phyloP scores from a whole-genome alignment of 1,140 invertebrate species.

The Capitella teleta region DNA sequence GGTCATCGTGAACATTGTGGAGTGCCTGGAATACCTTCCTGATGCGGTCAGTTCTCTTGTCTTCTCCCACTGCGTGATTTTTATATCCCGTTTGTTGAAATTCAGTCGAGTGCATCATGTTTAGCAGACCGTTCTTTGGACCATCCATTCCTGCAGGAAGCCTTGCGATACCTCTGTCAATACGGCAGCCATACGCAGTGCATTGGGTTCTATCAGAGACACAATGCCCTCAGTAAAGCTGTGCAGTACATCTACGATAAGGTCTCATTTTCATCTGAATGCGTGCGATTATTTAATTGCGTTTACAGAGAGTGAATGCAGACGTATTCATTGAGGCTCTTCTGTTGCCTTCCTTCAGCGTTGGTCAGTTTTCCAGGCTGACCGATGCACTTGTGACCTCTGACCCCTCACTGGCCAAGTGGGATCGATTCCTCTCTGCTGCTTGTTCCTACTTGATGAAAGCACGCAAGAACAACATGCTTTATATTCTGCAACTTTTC shows the following conservation, averaged over 20 bases:
- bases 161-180: constrained; percentile 36
- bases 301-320: constrained; percentile 24
- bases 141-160: constrained; percentile 34
- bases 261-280: constrained; percentile 14
- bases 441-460: constrained; percentile 38
- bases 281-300: not conserved
- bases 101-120: too few relatives aligned
- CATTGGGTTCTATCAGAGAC: constrained; percentile 33
- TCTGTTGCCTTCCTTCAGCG: constrained; percentile 32
- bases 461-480: constrained; percentile 27
- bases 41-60: too few relatives aligned
- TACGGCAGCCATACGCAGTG: constrained; percentile 35
- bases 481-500: constrained; percentile 40
- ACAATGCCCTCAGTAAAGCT: constrained; percentile 39
- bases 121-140: too few relatives aligned
- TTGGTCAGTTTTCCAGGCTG: constrained; percentile 30
- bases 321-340: constrained; percentile 41
- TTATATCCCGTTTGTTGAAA: too few relatives aligned
- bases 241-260: constrained; percentile 35
- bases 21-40: not conserved
- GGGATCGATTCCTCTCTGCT: constrained; percentile 34
- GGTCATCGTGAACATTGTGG: too few relatives aligned
- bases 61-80: too few relatives aligned
- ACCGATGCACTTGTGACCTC: constrained; percentile 31
- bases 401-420: constrained; percentile 33